These are phyloP conservation scores for Carabus problematicus DNA, from an alignment of 2,888 invertebrate species.

Conservation along the genomic window DNA sequence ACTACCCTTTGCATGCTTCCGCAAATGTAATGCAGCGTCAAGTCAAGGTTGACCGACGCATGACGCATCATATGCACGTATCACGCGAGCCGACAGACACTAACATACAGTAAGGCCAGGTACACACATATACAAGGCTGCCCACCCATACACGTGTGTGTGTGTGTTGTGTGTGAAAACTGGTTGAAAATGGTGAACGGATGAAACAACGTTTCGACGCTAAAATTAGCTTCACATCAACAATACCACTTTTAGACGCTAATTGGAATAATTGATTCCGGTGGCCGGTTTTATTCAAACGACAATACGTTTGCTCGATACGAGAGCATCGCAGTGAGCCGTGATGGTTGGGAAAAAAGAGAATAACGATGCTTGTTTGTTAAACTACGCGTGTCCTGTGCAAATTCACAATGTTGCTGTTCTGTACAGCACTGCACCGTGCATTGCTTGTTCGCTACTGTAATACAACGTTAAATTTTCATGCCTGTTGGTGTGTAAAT, in stretches of 20 bases:
- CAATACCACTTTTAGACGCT: conserved; percentile 33
- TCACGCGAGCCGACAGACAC: conserved; percentile 3
- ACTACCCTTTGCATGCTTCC: conserved; percentile 7
- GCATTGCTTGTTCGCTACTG: neutral
- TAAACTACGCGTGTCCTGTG: conserved; percentile 3
- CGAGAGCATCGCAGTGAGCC: no score
- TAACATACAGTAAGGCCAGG: neutral
- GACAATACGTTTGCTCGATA: neutral
- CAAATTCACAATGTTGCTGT: conserved; percentile 3
- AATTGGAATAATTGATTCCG: conserved; percentile 31
- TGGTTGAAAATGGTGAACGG: neutral
- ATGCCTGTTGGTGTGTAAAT: neutral
- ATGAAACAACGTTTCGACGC: conserved; percentile 15
- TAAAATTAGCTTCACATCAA: conserved; percentile 27
- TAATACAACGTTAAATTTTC: neutral
- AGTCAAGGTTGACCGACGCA: conserved; percentile 21
- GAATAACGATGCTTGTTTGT: conserved; percentile 9
- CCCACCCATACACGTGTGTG: no score
- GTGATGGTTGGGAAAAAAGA: conserved; percentile 1
- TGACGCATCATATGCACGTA: conserved; percentile 9
- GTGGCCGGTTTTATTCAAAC: conserved; percentile 10
- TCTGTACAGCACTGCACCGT: neutral
- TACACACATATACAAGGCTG: neutral
- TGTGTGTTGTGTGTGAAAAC: conserved; percentile 11
- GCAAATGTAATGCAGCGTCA: conserved; percentile 24